Percentiles rank a stretch among this genome's conserved stretches.
phyloP scores from a whole-genome alignment of 2,888 invertebrate species.

The Nebria brevicollis region DNA sequence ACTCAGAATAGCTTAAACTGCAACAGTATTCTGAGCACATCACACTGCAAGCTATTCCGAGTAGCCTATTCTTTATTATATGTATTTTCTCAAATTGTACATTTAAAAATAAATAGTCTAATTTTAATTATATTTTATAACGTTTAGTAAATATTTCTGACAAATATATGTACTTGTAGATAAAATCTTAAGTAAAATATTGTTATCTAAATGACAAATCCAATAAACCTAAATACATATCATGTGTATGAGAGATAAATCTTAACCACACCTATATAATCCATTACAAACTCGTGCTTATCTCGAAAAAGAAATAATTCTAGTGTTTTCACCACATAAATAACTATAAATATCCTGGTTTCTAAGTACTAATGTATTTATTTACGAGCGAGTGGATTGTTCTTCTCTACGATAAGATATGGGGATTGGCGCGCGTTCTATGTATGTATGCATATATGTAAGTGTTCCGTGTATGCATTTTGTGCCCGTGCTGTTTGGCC shows the following conservation, averaged over 20 bases:
- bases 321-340: neutral
- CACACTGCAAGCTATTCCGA: no score
- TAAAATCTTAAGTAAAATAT: neutral
- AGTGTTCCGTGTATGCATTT: neutral
- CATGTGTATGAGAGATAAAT: neutral
- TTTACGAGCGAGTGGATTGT: neutral
- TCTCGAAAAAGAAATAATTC: neutral
- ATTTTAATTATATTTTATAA: no score
- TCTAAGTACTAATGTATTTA: neutral
- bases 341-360: neutral
- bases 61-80: no score
- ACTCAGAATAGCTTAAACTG: no score
- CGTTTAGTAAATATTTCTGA: no score
- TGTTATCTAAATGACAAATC: neutral
- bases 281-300: neutral
- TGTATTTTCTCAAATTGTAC: no score
- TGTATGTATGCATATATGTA: neutral
- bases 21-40: no score
- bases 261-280: neutral
- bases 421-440: no score
- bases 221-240: neutral
- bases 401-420: neutral
- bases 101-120: no score
- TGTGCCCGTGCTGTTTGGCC: neutral
- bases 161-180: no score